Evolutionary conservation across 1,140 invertebrate species (phyloP).

Genomic region (Latrodectus geometricus): DNA sequence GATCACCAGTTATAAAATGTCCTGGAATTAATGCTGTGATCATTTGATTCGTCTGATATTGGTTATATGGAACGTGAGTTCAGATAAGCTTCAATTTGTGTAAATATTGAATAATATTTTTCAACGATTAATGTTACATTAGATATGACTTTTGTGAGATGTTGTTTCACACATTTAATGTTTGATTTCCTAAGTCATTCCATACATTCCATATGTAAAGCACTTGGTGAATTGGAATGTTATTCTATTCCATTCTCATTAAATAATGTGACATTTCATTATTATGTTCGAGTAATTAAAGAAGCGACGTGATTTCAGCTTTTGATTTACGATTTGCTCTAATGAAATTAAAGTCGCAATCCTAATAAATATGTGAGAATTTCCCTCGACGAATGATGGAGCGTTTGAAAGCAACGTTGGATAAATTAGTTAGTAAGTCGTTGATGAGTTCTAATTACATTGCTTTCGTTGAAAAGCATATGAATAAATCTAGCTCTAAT

Average conservation of each 20-base stretch:
- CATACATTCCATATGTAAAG: conserved; percentile 64
- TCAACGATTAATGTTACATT: conserved; percentile 63
- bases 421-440: conserved; percentile 56
- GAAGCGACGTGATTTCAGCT: not conserved
- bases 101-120: conserved; percentile 64
- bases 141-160: conserved; percentile 58
- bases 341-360: conserved; percentile 32
- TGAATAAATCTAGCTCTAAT: conserved; percentile 40
- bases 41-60: conserved; percentile 65
- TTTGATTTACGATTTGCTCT: conserved; percentile 15
- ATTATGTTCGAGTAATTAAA: not conserved
- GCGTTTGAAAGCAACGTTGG: conserved; percentile 64
- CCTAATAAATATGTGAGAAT: conserved; percentile 62
- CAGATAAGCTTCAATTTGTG: conserved; percentile 66
- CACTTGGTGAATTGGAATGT: conserved; percentile 69
- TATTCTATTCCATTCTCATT: conserved; percentile 63
- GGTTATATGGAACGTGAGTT: conserved; percentile 65
- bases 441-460: conserved; percentile 63
- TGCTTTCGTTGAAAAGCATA: conserved; percentile 58
- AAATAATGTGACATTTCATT: conserved; percentile 21
- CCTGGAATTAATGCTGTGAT: conserved; percentile 65
- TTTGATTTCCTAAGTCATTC: conserved; percentile 58
- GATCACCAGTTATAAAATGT: conserved; percentile 59
- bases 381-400: conserved; percentile 64
- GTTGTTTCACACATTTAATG: conserved; percentile 64